A percentile compares a stretch with the other conserved stretches of the same genome.
These are phyloP conservation scores for Germaria angustata DNA, from an alignment of 2,888 invertebrate genomes.

Conservation along the genomic window DNA sequence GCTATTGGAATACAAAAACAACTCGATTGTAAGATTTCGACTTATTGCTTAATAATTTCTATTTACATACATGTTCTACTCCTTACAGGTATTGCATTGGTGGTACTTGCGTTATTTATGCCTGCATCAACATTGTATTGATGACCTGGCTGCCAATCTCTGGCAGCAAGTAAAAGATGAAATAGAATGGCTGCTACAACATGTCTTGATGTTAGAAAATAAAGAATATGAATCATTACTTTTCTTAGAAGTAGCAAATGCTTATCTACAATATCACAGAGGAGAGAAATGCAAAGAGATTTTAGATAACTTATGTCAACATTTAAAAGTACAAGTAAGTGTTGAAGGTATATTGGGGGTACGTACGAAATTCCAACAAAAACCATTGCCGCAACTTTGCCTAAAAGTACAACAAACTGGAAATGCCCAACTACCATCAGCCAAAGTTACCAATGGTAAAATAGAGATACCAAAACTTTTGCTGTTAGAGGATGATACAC, in stretches of 20 bases:
- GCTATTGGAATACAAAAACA: conserved; percentile 73
- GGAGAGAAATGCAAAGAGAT: conserved; percentile 86
- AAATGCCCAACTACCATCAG: conserved; percentile 71
- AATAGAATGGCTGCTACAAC: conserved; percentile 68
- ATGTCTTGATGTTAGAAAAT: conserved; percentile 75
- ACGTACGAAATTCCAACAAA: conserved; percentile 93
- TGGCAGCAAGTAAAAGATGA: conserved; percentile 79
- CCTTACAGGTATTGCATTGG: conserved; percentile 76
- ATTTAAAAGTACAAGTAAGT: conserved; percentile 85
- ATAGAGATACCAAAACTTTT: conserved; percentile 84
- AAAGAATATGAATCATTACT: conserved; percentile 80
- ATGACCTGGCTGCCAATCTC: conserved; percentile 87
- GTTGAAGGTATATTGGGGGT: conserved; percentile 91
- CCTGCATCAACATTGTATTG: conserved; percentile 88
- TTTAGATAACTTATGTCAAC: conserved; percentile 83
- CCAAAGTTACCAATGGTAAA: conserved; percentile 79
- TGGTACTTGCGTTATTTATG: conserved; percentile 88
- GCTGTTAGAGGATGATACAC: conserved; percentile 90
- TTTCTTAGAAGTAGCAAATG: conserved; percentile 83
- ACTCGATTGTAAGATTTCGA: conserved; percentile 71
- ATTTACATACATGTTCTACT: neutral
- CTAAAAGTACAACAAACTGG: conserved; percentile 84
- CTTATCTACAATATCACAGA: conserved; percentile 87
- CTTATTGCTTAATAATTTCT: neutral
- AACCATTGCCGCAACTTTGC: conserved; percentile 90